Evolutionary conservation across 2,888 invertebrate species (phyloP), one percentile per base, ranked within the genome.

Genomic region (Gisinianus flammeolus): DNA sequence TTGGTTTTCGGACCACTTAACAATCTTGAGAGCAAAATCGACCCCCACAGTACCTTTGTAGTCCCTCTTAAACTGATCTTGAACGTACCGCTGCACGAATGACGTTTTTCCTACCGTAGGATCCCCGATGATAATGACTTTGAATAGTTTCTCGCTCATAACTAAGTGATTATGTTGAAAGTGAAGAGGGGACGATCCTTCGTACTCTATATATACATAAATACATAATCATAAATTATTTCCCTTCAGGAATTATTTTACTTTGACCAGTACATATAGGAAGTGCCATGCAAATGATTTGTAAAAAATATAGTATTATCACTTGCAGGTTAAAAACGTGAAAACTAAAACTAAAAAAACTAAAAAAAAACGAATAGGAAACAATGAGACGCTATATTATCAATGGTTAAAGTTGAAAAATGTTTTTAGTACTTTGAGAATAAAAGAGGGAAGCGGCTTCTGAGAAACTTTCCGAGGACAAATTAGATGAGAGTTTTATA

Each of bases 21-120:
- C 85, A 52, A 90, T 89, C 85, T 90, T 90, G 66, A 90, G 86
- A 5, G 90, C 90, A 87, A 90, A 90, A 85, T 90, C 90, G 19
- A 90, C 90, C 74, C 90, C 90, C 12, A 90, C 89, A 0, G 90
- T 90, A 80, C 89, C 89, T 85, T 89, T 89, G 85, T 90, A 90
- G 81, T 89, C 88, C 77, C 87, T 85, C 76, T 87, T 86, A 84
- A 87, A 90, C 1, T 87, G 86, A 82, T 89, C 88, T 81, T 88
- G 88, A 16, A 89, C 88, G 85, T 89, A 90, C 74, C 89, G 86
- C 84, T 89, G 89, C n/a, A 90, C 89, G 85, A 89, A 90, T 8
- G 89, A 89, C 3, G 90, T 90, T 83, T 90, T 90, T 1, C 89
- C 90, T 6, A 88, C 88, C 16, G 88, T 88, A 0, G 88, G 88